A percentile compares a stretch with the other conserved stretches of the same genome.
Conservation (phyloP, 2,797 vertebrate genomes). For the Sebastiscus tertius region DNA sequence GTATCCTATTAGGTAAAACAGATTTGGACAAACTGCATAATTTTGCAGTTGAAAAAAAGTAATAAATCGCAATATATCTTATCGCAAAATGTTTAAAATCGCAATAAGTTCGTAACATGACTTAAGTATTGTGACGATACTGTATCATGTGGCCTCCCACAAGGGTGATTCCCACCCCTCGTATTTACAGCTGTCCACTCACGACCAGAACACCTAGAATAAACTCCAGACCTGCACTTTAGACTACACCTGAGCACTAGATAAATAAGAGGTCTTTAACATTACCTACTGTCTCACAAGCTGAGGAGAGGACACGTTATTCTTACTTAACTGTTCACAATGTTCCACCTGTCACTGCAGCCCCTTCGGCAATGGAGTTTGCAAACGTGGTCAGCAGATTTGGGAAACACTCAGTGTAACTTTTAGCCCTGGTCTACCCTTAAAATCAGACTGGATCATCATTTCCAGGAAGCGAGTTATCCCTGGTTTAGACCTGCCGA, state of each 20-base stretch:
- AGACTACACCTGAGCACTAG: background rate
- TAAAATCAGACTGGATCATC: background rate
- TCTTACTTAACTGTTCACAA: background rate
- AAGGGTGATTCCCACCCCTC: too few species aligned
- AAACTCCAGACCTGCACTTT: too few species aligned
- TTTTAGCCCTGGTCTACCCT: background rate
- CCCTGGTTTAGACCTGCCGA: background rate
- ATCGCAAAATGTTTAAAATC: too few species aligned
- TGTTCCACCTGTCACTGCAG: background rate
- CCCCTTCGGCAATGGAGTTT: background rate
- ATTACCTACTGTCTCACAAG: background rate
- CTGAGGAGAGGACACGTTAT: background rate
- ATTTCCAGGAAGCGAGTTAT: background rate
- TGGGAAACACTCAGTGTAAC: background rate
- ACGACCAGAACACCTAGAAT: background rate
- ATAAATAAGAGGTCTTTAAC: background rate
- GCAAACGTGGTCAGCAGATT: background rate
- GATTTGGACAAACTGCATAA: too few species aligned
- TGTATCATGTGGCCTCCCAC: too few species aligned
- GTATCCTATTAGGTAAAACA: too few species aligned
- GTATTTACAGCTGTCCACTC: background rate
- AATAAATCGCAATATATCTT: too few species aligned
- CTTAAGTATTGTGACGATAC: too few species aligned
- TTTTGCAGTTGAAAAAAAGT: too few species aligned
- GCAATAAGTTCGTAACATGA: too few species aligned